Conservation (phyloP, 1,140 invertebrate species). For the Drosophila repleta region DNA sequence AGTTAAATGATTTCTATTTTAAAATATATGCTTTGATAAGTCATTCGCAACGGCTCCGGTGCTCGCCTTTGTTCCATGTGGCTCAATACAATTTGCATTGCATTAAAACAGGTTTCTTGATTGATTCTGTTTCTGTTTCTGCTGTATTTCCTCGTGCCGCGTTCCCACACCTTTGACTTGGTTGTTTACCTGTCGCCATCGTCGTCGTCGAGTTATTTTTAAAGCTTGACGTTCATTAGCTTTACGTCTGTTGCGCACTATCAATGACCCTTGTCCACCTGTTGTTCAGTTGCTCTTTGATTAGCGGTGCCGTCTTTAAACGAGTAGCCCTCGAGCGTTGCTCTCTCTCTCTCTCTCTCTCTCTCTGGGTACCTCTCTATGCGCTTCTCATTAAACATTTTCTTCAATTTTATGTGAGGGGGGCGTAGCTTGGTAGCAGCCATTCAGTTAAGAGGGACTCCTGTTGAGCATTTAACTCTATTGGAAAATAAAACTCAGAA, state of each 20-base stretch:
- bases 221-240: slow-evolving; percentile 61
- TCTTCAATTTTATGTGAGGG: slow-evolving; percentile 28
- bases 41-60: neutral
- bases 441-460: neutral
- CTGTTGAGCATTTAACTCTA: slow-evolving; percentile 22
- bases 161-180: slow-evolving; percentile 42
- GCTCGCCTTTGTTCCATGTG: slow-evolving; percentile 19
- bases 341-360: neutral
- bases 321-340: neutral
- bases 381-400: slow-evolving; percentile 21
- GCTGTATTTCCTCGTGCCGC: slow-evolving; percentile 21
- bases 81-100: slow-evolving; percentile 47
- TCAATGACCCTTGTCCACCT: slow-evolving; percentile 37
- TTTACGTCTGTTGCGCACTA: slow-evolving; percentile 25
- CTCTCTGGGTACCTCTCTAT: neutral
- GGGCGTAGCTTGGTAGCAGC: slow-evolving; percentile 38
- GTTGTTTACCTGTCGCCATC: slow-evolving; percentile 24
- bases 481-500: slow-evolving; percentile 13
- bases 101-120: slow-evolving; percentile 50
- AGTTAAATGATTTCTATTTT: slow-evolving; percentile 16
- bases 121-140: slow-evolving; percentile 30
- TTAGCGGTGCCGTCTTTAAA: slow-evolving; percentile 22
- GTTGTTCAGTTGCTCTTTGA: slow-evolving; percentile 34
- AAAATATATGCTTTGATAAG: slow-evolving; percentile 8
- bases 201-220: slow-evolving; percentile 52